These are phyloP conservation scores for Raja brachyura DNA, from an alignment of 2,113 vertebrate species.

Conservation along the genomic window DNA sequence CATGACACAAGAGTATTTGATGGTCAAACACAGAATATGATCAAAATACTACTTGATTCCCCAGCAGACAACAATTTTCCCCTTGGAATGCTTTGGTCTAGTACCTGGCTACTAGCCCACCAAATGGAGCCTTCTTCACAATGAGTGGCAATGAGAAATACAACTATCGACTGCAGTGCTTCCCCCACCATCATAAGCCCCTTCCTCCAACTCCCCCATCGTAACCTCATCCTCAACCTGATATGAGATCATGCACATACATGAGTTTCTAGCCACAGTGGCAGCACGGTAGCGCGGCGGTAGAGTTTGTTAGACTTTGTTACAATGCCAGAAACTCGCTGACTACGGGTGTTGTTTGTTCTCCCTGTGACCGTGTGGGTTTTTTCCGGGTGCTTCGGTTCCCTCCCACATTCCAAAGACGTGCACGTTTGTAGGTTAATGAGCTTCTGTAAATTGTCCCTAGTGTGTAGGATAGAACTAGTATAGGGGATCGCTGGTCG, in stretches of 20 bases:
- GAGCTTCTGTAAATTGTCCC: too few relatives aligned
- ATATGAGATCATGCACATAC: neutral
- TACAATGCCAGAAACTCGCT: too few relatives aligned
- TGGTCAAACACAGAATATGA: neutral
- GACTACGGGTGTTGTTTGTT: too few relatives aligned
- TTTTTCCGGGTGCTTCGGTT: too few relatives aligned
- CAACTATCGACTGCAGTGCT: neutral
- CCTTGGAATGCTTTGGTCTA: neutral
- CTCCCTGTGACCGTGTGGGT: too few relatives aligned
- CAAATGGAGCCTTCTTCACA: slow-evolving; percentile 1
- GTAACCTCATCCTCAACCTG: neutral
- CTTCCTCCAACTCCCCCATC: neutral
- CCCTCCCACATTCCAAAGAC: too few relatives aligned
- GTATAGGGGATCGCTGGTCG: too few relatives aligned
- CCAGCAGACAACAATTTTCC: neutral
- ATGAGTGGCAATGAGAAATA: neutral
- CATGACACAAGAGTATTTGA: neutral
- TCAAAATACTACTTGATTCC: neutral
- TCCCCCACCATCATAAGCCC: neutral
- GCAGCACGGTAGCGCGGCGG: too few relatives aligned
- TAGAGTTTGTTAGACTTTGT: too few relatives aligned
- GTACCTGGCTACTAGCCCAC: neutral
- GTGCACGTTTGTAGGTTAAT: too few relatives aligned
- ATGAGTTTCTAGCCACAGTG: too few relatives aligned
- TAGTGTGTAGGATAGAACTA: too few relatives aligned